Percentiles rank a stretch among this genome's conserved stretches.
These are phyloP conservation scores for Pelusios castaneus DNA, from an alignment of 2,113 vertebrate genomes.

Conservation along the genomic window DNA sequence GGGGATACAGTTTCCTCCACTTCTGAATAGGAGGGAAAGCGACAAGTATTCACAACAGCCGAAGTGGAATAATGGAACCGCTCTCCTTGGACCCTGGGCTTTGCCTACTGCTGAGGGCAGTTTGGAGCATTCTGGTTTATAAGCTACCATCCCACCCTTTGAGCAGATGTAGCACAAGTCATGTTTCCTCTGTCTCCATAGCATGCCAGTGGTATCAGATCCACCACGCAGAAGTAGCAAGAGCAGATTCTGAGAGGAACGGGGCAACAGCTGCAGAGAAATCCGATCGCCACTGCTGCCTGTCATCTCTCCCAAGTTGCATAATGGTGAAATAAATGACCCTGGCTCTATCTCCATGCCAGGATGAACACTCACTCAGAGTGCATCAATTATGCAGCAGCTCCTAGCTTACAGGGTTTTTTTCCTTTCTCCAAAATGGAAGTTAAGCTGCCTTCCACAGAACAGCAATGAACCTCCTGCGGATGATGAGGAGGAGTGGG, in stretches of 20 bases:
- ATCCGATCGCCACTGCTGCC: accelerated
- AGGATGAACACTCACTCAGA: accelerated
- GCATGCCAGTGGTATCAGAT: not conserved
- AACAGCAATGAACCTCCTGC: not conserved
- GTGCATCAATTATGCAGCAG: not conserved
- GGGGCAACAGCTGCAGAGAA: not conserved
- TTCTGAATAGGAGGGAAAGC: not conserved
- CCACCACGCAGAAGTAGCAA: accelerated
- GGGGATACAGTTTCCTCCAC: not conserved
- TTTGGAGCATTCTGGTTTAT: not conserved
- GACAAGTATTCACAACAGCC: accelerated
- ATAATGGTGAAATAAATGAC: not conserved
- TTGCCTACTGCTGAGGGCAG: not conserved
- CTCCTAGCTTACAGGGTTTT: not conserved
- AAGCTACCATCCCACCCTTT: not conserved
- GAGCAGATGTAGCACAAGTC: not conserved
- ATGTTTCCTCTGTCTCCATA: not conserved
- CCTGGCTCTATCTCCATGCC: not conserved
- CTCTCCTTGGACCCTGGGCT: not conserved
- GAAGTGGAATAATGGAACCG: accelerated
- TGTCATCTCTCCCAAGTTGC: not conserved
- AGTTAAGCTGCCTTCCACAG: not conserved
- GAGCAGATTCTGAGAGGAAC: not conserved
- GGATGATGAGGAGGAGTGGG: not conserved
- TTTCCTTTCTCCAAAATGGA: not conserved